Conservation (phyloP, 2,888 invertebrate genomes). For the Elegia similella region DNA sequence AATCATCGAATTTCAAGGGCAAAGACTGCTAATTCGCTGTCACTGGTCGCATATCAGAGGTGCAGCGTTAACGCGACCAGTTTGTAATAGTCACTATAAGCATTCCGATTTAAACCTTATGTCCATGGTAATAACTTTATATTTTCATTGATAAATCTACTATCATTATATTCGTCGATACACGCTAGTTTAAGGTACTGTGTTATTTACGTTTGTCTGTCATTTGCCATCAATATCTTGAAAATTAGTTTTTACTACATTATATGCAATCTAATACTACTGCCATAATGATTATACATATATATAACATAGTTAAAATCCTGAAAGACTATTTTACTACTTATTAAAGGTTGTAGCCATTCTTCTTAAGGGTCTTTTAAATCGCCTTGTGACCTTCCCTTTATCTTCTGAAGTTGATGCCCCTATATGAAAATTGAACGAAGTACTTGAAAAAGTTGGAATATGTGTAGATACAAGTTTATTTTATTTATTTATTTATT, state of each 20-base stretch:
- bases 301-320: not conserved
- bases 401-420: slow-evolving; percentile 18
- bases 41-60: too few species aligned
- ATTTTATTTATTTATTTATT: too few species aligned
- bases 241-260: not conserved
- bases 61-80: too few species aligned
- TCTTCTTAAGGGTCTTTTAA: slow-evolving; percentile 32
- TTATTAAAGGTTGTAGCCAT: slow-evolving; percentile 35
- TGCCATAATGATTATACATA: too few species aligned
- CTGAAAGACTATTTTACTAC: slow-evolving; percentile 20
- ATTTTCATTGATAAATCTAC: too few species aligned
- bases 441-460: slow-evolving; percentile 14
- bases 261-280: too few species aligned
- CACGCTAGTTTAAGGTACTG: not conserved
- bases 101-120: too few species aligned
- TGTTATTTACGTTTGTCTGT: not conserved
- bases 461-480: not conserved
- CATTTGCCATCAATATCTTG: not conserved
- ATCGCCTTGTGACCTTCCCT: slow-evolving; percentile 18
- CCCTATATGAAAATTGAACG: slow-evolving; percentile 42
- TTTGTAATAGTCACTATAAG: too few species aligned
- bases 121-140: too few species aligned
- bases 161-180: too few species aligned
- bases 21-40: too few species aligned
- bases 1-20: too few species aligned